Percentiles rank a stretch among this genome's conserved stretches.
Evolutionary conservation across 2,797 vertebrate genomes (phyloP).

Genomic region (Takifugu ocellatus): DNA sequence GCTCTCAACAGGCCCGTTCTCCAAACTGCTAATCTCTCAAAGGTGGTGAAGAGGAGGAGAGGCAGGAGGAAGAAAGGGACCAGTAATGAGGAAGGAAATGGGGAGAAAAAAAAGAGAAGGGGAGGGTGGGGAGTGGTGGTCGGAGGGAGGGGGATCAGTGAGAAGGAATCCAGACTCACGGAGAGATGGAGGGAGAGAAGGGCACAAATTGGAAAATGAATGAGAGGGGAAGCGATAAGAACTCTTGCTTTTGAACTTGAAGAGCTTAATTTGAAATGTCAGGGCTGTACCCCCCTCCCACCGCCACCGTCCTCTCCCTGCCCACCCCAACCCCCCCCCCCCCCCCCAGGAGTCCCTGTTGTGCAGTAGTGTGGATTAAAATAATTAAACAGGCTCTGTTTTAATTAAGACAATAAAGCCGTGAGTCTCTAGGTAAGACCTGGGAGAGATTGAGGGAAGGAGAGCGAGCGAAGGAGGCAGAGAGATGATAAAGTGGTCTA

Average conservation of each 20-base stretch:
- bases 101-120: constrained; percentile 19
- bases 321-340: constrained; percentile 8
- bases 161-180: constrained; percentile 40
- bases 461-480: constrained; percentile 19
- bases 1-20: constrained; percentile 57
- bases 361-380: constrained; percentile 73
- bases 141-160: constrained; percentile 41
- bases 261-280: constrained; percentile 76
- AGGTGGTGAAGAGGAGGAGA: constrained; percentile 54
- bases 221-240: constrained; percentile 63
- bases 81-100: constrained; percentile 33
- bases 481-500: constrained; percentile 62
- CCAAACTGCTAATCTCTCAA: constrained; percentile 70
- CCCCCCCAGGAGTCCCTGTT: constrained; percentile 59
- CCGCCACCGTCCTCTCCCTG: constrained; percentile 4
- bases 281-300: constrained; percentile 33
- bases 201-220: constrained; percentile 62
- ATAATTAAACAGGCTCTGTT: constrained; percentile 76
- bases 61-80: constrained; percentile 33
- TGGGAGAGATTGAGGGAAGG: constrained; percentile 47
- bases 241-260: constrained; percentile 73
- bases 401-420: constrained; percentile 78
- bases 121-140: constrained; percentile 6
- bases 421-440: constrained; percentile 66
- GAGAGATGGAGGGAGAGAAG: constrained; percentile 47